These are phyloP conservation scores for Ennomos fuscantarius DNA, from an alignment of 2,888 invertebrate genomes.

Conservation along the genomic window DNA sequence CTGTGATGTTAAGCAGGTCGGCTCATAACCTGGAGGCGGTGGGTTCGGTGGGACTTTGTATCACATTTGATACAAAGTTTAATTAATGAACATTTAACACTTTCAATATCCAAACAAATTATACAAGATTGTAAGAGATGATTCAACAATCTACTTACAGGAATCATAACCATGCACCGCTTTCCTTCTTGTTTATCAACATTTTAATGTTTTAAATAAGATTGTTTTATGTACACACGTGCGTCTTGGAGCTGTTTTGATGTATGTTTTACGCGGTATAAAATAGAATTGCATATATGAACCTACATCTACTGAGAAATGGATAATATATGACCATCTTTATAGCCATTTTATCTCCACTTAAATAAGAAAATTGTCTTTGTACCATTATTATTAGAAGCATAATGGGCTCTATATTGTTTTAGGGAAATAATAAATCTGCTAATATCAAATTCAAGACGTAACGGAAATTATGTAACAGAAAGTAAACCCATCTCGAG, in stretches of 20 bases:
- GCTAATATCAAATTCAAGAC: constrained; percentile 36
- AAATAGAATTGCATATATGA: constrained; percentile 3
- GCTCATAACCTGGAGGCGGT: too few species aligned
- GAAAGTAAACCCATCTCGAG: constrained; percentile 15
- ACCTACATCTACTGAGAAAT: not conserved
- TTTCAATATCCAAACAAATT: not conserved
- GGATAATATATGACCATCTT: not conserved
- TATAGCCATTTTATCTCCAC: constrained; percentile 1
- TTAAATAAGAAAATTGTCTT: not conserved
- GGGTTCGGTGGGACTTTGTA: too few species aligned
- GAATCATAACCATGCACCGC: not conserved
- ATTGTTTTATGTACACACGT: not conserved
- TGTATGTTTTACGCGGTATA: not conserved
- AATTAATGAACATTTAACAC: not conserved
- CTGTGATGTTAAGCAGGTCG: too few species aligned
- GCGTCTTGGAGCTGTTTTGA: not conserved
- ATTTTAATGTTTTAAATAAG: not conserved
- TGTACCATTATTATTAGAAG: constrained; percentile 6
- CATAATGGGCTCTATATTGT: constrained; percentile 1
- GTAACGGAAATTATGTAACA: constrained; percentile 20
- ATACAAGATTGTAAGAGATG: not conserved
- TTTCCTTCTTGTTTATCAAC: not conserved
- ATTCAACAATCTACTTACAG: not conserved
- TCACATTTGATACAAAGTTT: not conserved
- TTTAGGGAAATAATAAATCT: constrained; percentile 34